Evolutionary conservation across 2,888 invertebrate genomes (phyloP), one percentile per base, ranked within the genome.

Genomic region (Molorchus minor): DNA sequence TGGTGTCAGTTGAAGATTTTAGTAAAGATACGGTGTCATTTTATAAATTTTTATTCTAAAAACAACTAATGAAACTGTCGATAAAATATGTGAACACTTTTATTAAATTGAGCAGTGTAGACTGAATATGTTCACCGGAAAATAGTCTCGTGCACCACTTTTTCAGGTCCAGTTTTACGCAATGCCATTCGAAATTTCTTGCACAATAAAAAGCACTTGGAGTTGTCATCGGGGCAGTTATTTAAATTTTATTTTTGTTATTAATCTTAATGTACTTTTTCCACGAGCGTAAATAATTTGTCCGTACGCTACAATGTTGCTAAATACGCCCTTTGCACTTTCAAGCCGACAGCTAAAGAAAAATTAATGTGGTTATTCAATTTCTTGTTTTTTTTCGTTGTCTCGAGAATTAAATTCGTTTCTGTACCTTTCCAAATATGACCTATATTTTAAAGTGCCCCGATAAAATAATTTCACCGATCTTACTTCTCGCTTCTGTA

Each of bases 161-260:
- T n/a, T 49, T 21, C 21, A 49, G 46, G 17, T 17, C 30, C 40
- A 55, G 55, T 55, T 55, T 55, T 55, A 46, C 55, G 46, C 46
- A 55, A 55, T 21, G 30, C 17, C 30, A 17, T 30, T 40, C 41
- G 46, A 47, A 55, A 55, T 55, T 55, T 55, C 55, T 29, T 46
- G 46, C 36, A 29, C 19, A 55, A 55, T 55, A 55, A 55, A 55
- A 40, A 19, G 46, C 40, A 55, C 30, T 45, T 46, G 30, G 46
- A 19, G 46, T 55, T 55, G 46, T 55, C 55, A 55, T 45, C 46
- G 55, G 25, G 35, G 46, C 30, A 45, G 29, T 36, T 35, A 12
- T 55, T 45, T 33, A 38, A 36, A 8, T 33, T 55, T 55, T 40
- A 41, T 55, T 55, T 55, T 55, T 40, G 55, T 46, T 40, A 46